Evolutionary conservation across 1,140 invertebrate species (phyloP).

Genomic region (Frieseomelitta varia): DNA sequence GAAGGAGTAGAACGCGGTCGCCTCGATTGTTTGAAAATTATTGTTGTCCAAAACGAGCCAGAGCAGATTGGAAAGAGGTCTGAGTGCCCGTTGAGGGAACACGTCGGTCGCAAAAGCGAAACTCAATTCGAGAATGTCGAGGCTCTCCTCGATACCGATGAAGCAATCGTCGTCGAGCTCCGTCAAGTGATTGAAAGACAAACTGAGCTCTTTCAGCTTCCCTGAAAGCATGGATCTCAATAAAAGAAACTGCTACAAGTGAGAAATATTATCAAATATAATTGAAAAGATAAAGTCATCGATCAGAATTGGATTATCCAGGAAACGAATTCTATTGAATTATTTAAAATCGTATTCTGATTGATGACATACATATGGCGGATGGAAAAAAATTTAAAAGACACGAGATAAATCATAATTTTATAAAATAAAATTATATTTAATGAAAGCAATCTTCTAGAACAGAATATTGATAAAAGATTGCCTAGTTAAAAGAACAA

Average conservation of each 20-base stretch:
- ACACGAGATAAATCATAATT: no score
- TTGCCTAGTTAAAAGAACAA: no score
- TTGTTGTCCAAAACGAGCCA: conserved; percentile 96
- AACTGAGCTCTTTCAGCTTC: conserved; percentile 91
- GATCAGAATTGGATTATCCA: neutral
- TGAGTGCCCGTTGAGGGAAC: conserved; percentile 88
- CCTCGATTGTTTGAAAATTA: conserved; percentile 88
- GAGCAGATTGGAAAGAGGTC: conserved; percentile 87
- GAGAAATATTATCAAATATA: neutral
- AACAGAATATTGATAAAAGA: no score
- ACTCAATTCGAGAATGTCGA: conserved; percentile 92
- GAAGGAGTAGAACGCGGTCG: conserved; percentile 85
- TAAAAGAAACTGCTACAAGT: neutral
- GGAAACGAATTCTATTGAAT: neutral
- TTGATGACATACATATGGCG: neutral
- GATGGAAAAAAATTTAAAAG: no score
- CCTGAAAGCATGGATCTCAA: conserved; percentile 64
- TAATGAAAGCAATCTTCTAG: no score
- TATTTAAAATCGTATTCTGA: neutral
- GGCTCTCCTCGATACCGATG: conserved; percentile 86
- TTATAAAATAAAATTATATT: no score
- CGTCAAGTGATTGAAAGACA: conserved; percentile 93
- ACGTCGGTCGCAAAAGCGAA: conserved; percentile 91
- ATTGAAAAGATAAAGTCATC: no score
- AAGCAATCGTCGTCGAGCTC: conserved; percentile 90